Percentiles rank a stretch among this genome's conserved stretches.
These are phyloP conservation scores for Stenolophus ochropezus DNA, from an alignment of 2,888 invertebrate species.

Conservation along the genomic window DNA sequence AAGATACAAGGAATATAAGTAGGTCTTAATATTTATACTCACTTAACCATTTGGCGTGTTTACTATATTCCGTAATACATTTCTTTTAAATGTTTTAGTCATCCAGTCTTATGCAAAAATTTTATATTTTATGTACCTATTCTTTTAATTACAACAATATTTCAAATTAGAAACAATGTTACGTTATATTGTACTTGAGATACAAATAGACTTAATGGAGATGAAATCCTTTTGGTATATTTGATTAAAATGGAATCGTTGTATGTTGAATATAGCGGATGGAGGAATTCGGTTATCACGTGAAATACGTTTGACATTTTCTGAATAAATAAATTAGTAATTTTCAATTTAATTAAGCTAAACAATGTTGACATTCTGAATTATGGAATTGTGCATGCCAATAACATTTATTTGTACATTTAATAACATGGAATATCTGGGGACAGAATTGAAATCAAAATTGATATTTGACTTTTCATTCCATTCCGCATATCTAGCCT, in stretches of 20 bases:
- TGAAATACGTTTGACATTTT: neutral
- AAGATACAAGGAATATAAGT: too few relatives aligned
- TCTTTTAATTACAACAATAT: too few relatives aligned
- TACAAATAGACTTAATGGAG: too few relatives aligned
- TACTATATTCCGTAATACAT: too few relatives aligned
- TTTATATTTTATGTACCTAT: too few relatives aligned
- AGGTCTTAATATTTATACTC: too few relatives aligned
- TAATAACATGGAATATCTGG: neutral
- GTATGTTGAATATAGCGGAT: neutral
- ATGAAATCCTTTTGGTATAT: too few relatives aligned
- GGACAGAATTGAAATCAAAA: neutral
- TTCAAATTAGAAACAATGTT: too few relatives aligned
- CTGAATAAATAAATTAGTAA: neutral
- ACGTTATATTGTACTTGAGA: too few relatives aligned
- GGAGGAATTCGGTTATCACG: neutral
- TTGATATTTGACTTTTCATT: neutral
- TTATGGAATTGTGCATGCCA: constrained; percentile 14
- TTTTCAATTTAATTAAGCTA: constrained; percentile 31
- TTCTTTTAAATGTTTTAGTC: too few relatives aligned
- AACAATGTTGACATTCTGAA: constrained; percentile 31
- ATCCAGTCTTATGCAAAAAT: too few relatives aligned
- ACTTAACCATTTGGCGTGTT: too few relatives aligned
- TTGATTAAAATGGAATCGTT: neutral
- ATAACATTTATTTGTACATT: constrained; percentile 1
- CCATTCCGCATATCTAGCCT: neutral